Percentiles rank a stretch among this genome's conserved stretches.
phyloP scores from a whole-genome alignment of 2,797 vertebrate genomes.

The Pterois miles region DNA sequence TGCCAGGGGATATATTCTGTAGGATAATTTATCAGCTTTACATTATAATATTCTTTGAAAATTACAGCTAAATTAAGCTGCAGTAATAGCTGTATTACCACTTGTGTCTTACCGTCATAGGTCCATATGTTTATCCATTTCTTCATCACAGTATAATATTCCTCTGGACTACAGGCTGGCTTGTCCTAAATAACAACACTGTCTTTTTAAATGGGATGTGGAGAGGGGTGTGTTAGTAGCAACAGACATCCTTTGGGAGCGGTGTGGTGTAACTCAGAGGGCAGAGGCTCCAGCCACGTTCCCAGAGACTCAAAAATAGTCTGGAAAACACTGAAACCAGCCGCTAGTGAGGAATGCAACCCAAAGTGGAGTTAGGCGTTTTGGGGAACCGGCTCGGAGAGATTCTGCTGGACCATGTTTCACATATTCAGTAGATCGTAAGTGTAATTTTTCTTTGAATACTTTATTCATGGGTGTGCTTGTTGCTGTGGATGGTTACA shows the following conservation, averaged over 20 bases:
- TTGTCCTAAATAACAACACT: conserved; percentile 65
- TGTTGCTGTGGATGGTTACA: conserved; percentile 24
- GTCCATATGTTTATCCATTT: conserved; percentile 1
- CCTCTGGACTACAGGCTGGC: conserved; percentile 1
- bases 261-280: conserved; percentile 74
- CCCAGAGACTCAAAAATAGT: conserved; percentile 82
- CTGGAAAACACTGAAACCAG: conserved; percentile 60
- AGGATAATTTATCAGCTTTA: neutral
- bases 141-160: conserved; percentile 32
- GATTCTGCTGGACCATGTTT: conserved; percentile 75
- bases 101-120: neutral
- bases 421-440: conserved; percentile 81
- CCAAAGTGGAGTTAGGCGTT: conserved; percentile 48
- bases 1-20: neutral
- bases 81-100: neutral
- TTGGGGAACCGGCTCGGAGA: conserved; percentile 41
- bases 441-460: conserved; percentile 59
- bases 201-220: conserved; percentile 86
- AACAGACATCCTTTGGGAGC: conserved; percentile 78
- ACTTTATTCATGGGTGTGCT: conserved; percentile 8
- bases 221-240: conserved; percentile 83
- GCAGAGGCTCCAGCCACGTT: conserved; percentile 77
- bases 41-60: neutral
- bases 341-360: conserved; percentile 72
- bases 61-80: neutral